These are phyloP conservation scores for Himalopsyche tibetana DNA, from an alignment of 2,888 invertebrate species.

Conservation along the genomic window DNA sequence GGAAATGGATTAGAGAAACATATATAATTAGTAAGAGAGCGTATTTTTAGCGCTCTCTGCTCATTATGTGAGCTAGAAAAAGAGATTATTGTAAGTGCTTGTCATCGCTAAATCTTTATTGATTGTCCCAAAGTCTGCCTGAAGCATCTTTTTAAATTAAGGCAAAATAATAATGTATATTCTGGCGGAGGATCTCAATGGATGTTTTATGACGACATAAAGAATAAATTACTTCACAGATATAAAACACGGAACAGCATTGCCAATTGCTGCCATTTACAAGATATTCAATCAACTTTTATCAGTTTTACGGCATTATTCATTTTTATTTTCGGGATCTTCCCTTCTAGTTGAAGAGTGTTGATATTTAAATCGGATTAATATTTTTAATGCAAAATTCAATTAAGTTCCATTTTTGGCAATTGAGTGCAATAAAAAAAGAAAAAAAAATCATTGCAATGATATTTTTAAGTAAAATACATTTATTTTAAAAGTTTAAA, in stretches of 20 bases:
- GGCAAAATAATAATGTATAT: constrained; percentile 16
- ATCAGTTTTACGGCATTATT: too few species aligned
- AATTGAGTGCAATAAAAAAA: too few species aligned
- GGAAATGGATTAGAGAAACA: too few species aligned
- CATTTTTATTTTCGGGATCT: too few species aligned
- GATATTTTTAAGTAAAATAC: too few species aligned
- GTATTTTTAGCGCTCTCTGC: background rate
- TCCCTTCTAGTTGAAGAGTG: too few species aligned
- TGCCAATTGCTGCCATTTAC: background rate
- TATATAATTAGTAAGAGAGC: too few species aligned
- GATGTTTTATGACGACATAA: constrained; percentile 3
- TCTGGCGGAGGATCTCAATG: background rate
- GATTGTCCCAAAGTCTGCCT: constrained; percentile 21
- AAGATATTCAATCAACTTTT: background rate
- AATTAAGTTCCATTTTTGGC: too few species aligned
- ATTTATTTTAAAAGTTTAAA: too few species aligned
- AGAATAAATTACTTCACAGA: constrained; percentile 5
- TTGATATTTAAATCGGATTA: too few species aligned
- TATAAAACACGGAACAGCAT: background rate
- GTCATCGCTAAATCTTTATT: constrained; percentile 30
- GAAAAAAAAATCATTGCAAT: too few species aligned
- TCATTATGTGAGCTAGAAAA: background rate
- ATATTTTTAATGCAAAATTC: too few species aligned
- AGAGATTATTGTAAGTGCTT: constrained; percentile 34
- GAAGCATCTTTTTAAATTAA: constrained; percentile 22